Evolutionary conservation across 2,113 vertebrate species (phyloP), one percentile per base, ranked within the genome.

Genomic region (Poeciliopsis retropinna): DNA sequence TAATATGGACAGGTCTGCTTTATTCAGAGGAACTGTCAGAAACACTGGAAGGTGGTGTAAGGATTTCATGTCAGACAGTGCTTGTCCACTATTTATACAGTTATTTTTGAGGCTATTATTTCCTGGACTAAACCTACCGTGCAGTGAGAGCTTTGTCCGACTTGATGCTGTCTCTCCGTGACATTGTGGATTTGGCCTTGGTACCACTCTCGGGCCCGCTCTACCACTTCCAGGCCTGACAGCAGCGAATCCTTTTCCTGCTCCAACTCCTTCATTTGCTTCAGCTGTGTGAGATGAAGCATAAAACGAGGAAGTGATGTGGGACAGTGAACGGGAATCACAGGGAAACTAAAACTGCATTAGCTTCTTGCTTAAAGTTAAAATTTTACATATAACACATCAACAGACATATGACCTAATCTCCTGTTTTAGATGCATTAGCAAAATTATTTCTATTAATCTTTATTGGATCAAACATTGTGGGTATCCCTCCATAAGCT

Each of bases 241-340:
- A 98, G 92, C 76, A 99, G 89, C 11, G 95, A 95, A 81, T 97
- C 98, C 87, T 97, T 95, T 92, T 98, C 97, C 90, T 96, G 96
- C 87, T 98, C 97, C 93, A 98, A 91, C 85, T 97, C 96, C 87
- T 96, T 96, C 96, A 98, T 95, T 91, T 95, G 95, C 92, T 97
- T 96, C 87, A 99, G 86, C 98, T 99, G 91, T 57, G 60, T 14
- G 75, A 77, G 65, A n/a, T 30, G 31, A 78, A 82, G 78, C 64
- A 79, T 17, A 66, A 67, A 65, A 32, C 66, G 32, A 73, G 44
- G 65, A 37, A 17, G 60, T 10, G 68, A 51, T 62, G 71, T 32
- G 51, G 72, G 11, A 71, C 63, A 73, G 54, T 31, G 17, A 76
- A 47, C 41, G 19, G 19, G 3, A 22, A 15, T 44, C 30, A 15